phyloP scores from a whole-genome alignment of 2,888 invertebrate genomes.

The Pyrocoelia pectoralis region DNA sequence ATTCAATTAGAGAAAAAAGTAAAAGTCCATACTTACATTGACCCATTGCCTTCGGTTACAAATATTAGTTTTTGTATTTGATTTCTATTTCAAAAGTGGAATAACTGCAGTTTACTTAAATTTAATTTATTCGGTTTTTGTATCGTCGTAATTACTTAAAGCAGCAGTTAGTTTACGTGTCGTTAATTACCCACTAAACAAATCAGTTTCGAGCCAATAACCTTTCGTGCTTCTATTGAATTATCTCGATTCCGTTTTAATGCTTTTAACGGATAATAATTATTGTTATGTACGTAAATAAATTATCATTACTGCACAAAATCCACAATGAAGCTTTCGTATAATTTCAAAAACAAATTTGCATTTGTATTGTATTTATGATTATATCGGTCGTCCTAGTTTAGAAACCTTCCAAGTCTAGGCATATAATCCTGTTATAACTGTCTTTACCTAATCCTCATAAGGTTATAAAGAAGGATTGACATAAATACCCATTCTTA shows the following conservation, averaged over 20 bases:
- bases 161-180: neutral
- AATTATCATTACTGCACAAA: slow-evolving; percentile 3
- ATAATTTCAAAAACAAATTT: slow-evolving; percentile 4
- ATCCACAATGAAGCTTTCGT: neutral
- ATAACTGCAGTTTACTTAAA: too few relatives aligned
- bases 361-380: slow-evolving; percentile 14
- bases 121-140: neutral
- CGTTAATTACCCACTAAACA: slow-evolving; percentile 5
- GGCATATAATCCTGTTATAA: slow-evolving; percentile 24
- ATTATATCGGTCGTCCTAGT: slow-evolving; percentile 21
- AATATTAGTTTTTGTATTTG: neutral
- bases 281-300: neutral
- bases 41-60: neutral
- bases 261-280: slow-evolving; percentile 2
- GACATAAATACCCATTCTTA: slow-evolving; percentile 4
- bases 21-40: neutral
- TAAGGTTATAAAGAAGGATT: slow-evolving; percentile 10
- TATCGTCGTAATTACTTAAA: neutral
- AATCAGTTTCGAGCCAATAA: slow-evolving; percentile 10
- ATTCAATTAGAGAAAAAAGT: neutral
- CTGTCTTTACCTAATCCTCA: slow-evolving; percentile 6
- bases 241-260: slow-evolving; percentile 4
- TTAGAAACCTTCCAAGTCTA: slow-evolving; percentile 28
- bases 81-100: too few relatives aligned
- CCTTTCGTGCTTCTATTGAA: neutral